Evolutionary conservation across 1,140 invertebrate species (phyloP).

Genomic region (Anthonomus grandis): DNA sequence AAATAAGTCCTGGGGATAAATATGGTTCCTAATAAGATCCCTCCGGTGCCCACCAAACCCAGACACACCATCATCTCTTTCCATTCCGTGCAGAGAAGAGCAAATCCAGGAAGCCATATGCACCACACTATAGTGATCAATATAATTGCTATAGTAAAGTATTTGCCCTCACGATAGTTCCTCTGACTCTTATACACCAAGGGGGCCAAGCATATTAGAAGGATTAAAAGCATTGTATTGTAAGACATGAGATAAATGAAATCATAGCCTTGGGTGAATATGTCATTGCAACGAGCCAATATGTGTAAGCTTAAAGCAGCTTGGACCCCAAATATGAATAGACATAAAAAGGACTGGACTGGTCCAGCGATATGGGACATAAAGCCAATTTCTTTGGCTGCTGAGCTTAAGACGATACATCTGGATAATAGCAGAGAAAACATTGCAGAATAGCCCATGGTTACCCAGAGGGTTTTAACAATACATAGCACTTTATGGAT

Average conservation of each 20-base stretch:
- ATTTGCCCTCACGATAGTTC: slow-evolving; percentile 61
- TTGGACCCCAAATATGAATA: slow-evolving; percentile 58
- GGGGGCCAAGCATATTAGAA: slow-evolving; percentile 54
- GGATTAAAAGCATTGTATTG: slow-evolving; percentile 54
- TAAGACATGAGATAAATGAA: slow-evolving; percentile 53
- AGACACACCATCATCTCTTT: slow-evolving; percentile 56
- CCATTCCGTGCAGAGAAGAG: slow-evolving; percentile 52
- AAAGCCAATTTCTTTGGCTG: slow-evolving; percentile 56
- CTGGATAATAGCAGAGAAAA: slow-evolving; percentile 57
- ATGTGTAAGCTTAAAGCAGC: slow-evolving; percentile 52
- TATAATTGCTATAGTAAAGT: slow-evolving; percentile 51
- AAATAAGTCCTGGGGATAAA: slow-evolving; percentile 61
- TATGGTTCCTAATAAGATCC: slow-evolving; percentile 54
- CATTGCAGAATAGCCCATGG: slow-evolving; percentile 54
- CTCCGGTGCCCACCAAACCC: slow-evolving; percentile 56
- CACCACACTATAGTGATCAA: slow-evolving; percentile 52
- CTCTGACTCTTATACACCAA: slow-evolving; percentile 57
- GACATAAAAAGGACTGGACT: slow-evolving; percentile 55
- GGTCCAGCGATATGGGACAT: slow-evolving; percentile 60
- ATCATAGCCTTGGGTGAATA: slow-evolving; percentile 46
- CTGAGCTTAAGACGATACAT: slow-evolving; percentile 56
- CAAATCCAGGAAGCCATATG: slow-evolving; percentile 53
- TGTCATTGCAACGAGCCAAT: slow-evolving; percentile 48
- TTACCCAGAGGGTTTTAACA: slow-evolving; percentile 46
- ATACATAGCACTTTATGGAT: slow-evolving; percentile 31